Percentiles rank a stretch among this genome's conserved stretches.
These are phyloP conservation scores for Aurelia sp. DNA, from an alignment of 30 jellyfish, hydroid and myxozoan genomes.

Conservation along the genomic window DNA sequence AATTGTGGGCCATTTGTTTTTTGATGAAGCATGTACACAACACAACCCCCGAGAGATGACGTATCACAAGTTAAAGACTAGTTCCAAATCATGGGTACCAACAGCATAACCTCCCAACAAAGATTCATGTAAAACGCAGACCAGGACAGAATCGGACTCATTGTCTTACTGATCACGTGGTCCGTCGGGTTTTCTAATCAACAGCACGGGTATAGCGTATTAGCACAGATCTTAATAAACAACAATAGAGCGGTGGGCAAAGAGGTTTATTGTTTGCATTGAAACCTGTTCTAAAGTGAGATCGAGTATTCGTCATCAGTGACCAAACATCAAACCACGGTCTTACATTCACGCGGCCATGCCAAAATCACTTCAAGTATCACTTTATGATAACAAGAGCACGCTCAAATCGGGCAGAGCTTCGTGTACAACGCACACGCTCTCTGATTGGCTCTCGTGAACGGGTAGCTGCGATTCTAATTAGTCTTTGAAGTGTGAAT, in stretches of 20 bases:
- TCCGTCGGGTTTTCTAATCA: slow-evolving; percentile 75
- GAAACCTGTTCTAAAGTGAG: slow-evolving; percentile 68
- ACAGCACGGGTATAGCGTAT: slow-evolving; percentile 78
- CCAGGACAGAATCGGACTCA: slow-evolving; percentile 31
- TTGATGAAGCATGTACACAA: too few relatives aligned
- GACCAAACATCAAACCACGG: slow-evolving; percentile 51
- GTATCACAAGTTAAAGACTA: too few relatives aligned
- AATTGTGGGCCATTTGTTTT: too few relatives aligned
- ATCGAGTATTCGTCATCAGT: slow-evolving; percentile 67
- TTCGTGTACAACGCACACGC: slow-evolving; percentile 48
- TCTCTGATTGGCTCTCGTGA: slow-evolving; percentile 57
- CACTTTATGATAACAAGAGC: slow-evolving; percentile 8
- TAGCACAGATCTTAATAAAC: slow-evolving; percentile 78
- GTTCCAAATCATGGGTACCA: neutral
- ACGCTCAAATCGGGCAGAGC: slow-evolving; percentile 27
- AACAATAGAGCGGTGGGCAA: slow-evolving; percentile 74
- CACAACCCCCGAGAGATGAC: too few relatives aligned
- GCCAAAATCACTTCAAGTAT: slow-evolving; percentile 46
- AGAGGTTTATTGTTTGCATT: slow-evolving; percentile 64
- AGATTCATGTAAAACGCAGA: slow-evolving; percentile 14
- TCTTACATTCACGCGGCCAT: slow-evolving; percentile 42
- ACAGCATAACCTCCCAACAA: neutral
- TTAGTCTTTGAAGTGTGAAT: slow-evolving; percentile 81
- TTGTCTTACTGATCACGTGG: slow-evolving; percentile 66
- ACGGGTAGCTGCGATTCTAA: slow-evolving; percentile 79